Evolutionary conservation across 2,113 vertebrate genomes (phyloP), one percentile per base, ranked within the genome.

Genomic region (Meriones unguiculatus): DNA sequence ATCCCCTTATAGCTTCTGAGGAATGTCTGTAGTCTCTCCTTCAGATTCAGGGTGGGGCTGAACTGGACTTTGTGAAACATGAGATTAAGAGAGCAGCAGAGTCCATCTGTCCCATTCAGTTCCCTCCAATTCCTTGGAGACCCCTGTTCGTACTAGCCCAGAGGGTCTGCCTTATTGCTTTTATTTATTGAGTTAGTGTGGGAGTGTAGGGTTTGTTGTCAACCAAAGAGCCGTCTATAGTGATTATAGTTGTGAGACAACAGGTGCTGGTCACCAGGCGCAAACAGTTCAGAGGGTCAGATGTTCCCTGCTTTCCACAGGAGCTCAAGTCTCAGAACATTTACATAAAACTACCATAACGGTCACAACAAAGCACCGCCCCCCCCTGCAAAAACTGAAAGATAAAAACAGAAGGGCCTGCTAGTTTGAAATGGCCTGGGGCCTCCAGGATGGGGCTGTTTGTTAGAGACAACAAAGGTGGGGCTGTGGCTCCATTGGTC

Each of bases 31-130:
- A 25, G 0, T 64, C 75, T 52, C 38, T 12, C 4, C 7, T 13
- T 35, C 18, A 30, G 2, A 50, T 30, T 10, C 1, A 28, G 20
- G 30, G 15, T 35, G 4, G 32, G 13, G 9, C 25, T 87, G 20
- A 24, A 59, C 15, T 18, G 17, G 10, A 25, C 7, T 69, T 81
- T 52, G 20, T 46, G n/a, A 70, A 5, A 70, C 1, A 24, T 1
- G 1, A 76, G 11, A 64, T 90, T 25, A 59, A 72, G 35, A 41
- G n/a, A n/a, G 13, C 18, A 52, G 14, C n/a, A 20, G 2, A 30
- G 46, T 17, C 6, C 41, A 80, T 0, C 0, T 64, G 5, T 1
- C 46, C 3, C 10, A 11, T 0, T 15, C 6, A 81, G 1, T 3
- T 85, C 30, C 15, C 6, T 77, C 5, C 6, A 77, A 77, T 65